Base-by-base conservation (phyloP, 1,140 invertebrate species). In the Potamilus streckersoni region DNA sequence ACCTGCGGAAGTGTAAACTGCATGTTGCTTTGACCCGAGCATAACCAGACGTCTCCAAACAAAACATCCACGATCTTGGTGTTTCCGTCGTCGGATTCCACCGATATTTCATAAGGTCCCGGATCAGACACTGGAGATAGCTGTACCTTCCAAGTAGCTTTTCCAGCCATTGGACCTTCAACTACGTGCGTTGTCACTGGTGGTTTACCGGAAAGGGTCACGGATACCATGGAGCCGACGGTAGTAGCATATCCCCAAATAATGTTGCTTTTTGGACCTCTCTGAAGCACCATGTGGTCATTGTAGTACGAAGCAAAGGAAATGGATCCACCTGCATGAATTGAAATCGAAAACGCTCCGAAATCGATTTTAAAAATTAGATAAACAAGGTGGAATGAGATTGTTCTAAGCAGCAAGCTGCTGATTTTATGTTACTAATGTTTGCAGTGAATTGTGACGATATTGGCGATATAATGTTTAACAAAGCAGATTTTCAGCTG, bases 11-110 rank as follows among this genome's bases (percentile, higher is more conserved):
- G 61, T 6, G 79, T 82, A 63, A 86, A 85, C 73, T 84, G 74
- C 88, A 89, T 89, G 67, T 89, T 89, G 59, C 85, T 87, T 65
- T 89, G 87, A 38, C 88, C 88, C 15, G 83, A 85, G 72, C 88
- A 89, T 2, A 89, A 49, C 86, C 86, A 88, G 2, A 89, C 86
- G 78, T 89, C 88, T 8, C 88, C 88, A 83, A 89, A 89, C 56
- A 86, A 63, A 17, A 89, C 87, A 76, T 86, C 80, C 16, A 63
- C 67, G 12, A 89, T 60, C 2, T 49, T 69, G 20, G 88, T 72
- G 17, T 63, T 72, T 3, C 76, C 78, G 19, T 80, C 69, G n/a
- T 60, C 76, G 2, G 83, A 80, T 16, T 49, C 61, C 23, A 77
- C 80, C 2, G 59, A 78, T 23, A 86, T 77, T 15, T 20, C 68